A percentile compares a stretch with the other conserved stretches of the same genome.
phyloP scores from a whole-genome alignment of 2,888 invertebrate genomes.

The Mellilla xanthometata region DNA sequence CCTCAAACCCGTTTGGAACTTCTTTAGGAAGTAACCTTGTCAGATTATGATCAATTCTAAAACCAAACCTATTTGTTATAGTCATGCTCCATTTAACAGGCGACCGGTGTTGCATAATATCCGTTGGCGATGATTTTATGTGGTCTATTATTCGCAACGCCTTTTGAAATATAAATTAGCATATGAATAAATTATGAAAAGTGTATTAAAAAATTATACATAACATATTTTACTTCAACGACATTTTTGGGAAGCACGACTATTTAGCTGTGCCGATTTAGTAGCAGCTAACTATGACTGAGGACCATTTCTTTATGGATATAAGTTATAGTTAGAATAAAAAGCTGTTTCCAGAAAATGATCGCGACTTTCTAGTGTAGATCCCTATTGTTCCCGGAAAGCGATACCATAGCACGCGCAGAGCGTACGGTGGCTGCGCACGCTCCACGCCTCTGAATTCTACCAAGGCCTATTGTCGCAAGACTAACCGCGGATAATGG shows the following conservation, averaged over 20 bases:
- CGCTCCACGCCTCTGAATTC: conserved; percentile 58
- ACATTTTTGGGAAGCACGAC: too few species aligned
- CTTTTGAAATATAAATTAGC: conserved; percentile 11
- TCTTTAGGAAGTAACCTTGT: conserved; percentile 16
- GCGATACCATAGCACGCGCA: conserved; percentile 53
- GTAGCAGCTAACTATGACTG: too few species aligned
- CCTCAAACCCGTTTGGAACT: too few species aligned
- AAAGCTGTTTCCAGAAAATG: too few species aligned
- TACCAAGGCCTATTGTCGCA: conserved; percentile 57
- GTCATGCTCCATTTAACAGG: conserved; percentile 25
- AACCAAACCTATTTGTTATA: conserved; percentile 19
- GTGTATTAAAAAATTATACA: too few species aligned
- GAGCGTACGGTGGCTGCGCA: conserved; percentile 46
- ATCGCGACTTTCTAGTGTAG: conserved; percentile 38
- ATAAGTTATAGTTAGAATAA: too few species aligned
- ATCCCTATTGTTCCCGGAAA: conserved; percentile 65
- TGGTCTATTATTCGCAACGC: conserved; percentile 14
- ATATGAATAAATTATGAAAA: too few species aligned
- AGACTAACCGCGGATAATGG: conserved; percentile 62
- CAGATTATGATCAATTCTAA: conserved; percentile 16
- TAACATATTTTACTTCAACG: too few species aligned
- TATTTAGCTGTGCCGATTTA: too few species aligned
- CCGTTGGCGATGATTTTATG: conserved; percentile 8
- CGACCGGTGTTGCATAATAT: conserved; percentile 25
- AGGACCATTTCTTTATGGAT: too few species aligned